Evolutionary conservation across 2,888 invertebrate genomes (phyloP), one percentile per base, ranked within the genome.

Genomic region (Hetaerina titia): DNA sequence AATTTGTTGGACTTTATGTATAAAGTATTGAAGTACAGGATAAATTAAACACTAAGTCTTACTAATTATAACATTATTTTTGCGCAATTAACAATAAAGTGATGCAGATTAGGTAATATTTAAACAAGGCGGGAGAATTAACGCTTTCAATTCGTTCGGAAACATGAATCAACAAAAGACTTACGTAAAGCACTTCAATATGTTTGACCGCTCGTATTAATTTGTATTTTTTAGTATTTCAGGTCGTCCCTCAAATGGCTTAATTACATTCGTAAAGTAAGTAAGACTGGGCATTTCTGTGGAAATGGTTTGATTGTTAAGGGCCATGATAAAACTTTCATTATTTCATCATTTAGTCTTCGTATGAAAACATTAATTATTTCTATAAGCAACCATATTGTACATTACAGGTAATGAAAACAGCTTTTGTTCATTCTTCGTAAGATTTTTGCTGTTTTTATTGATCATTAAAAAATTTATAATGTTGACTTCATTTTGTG

Each of bases 401-500:
- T 31, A 31, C 31, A 31, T 31, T 25, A 31, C 81, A 31, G 25
- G 81, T 31, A 0, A 11, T 31, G 31, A 81, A 31, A 81, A 0
- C 31, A 31, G 4, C n/a, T 15, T 31, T 31, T 31, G 81, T 31
- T 81, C 31, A 81, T 7, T 31, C 81, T 81, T 25, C 81, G 31
- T 25, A 31, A 81, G 81, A 31, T 13, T 11, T 8, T 31, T 7
- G 81, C 31, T 81, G 31, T 11, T 9, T 15, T 15, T 81, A 31
- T 25, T 15, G 31, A 31, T 25, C 2, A n/a, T 25, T 13, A 1
- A 31, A 31, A 81, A 81, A 9, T 31, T 1, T 22, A 11, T 0
- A 81, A n/a, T 81, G 11, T 45, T 74, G 69, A 56, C 69, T 92
- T 69, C 69, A 22, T 92, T 92, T 56, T 92, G 92, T 92, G 92